Evolutionary conservation across 1,140 invertebrate species (phyloP).

Genomic region (Lasioglossum albipes): DNA sequence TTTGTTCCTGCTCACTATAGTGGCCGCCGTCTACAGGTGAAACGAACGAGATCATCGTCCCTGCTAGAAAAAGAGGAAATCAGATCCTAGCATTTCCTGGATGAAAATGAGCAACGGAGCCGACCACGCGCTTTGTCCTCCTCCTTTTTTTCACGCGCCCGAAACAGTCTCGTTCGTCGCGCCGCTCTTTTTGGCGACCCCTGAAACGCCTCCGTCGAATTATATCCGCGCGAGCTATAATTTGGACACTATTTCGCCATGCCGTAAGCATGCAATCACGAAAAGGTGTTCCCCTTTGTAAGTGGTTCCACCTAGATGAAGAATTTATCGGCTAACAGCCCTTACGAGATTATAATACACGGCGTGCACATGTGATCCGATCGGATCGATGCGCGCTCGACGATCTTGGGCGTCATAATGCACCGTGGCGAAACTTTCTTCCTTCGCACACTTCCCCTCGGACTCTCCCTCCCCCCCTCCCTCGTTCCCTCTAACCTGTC

Average conservation of each 20-base stretch:
- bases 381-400: slow-evolving; percentile 39
- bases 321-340: slow-evolving; percentile 74
- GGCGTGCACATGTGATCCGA: slow-evolving; percentile 41
- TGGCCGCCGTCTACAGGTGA: too few relatives aligned
- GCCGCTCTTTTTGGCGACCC: slow-evolving; percentile 51
- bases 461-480: background rate
- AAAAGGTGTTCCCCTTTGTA: slow-evolving; percentile 73
- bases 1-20: too few relatives aligned
- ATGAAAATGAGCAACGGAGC: slow-evolving; percentile 47
- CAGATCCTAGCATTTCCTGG: slow-evolving; percentile 17
- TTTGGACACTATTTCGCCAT: slow-evolving; percentile 76
- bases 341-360: slow-evolving; percentile 68
- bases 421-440: slow-evolving; percentile 39
- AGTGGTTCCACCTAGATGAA: slow-evolving; percentile 76
- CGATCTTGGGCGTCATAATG: slow-evolving; percentile 47
- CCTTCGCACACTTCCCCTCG: background rate
- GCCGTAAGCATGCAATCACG: slow-evolving; percentile 75
- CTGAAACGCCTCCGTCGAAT: slow-evolving; percentile 66
- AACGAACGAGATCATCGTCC: too few relatives aligned
- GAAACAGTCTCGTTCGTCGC: slow-evolving; percentile 38
- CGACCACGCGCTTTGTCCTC: slow-evolving; percentile 3
- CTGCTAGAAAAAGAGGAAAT: background rate
- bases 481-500: background rate
- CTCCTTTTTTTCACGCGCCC: slow-evolving; percentile 2
- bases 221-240: slow-evolving; percentile 72